phyloP scores from a whole-genome alignment of 2,113 vertebrate species.

The Origma solitaria region DNA sequence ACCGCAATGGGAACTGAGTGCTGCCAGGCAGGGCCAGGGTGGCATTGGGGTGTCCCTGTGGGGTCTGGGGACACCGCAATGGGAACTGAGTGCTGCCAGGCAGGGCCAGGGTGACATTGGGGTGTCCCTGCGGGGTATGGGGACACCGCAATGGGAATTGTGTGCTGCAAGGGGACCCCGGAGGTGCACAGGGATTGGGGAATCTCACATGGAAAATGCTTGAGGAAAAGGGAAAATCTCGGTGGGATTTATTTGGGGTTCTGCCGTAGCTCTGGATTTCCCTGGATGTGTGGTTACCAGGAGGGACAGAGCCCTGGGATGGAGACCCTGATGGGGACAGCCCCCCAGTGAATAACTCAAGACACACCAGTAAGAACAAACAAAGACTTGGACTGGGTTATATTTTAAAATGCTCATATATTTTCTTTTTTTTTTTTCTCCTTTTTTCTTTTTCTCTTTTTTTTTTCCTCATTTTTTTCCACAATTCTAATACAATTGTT shows the following conservation, averaged over 20 bases:
- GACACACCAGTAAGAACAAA: neutral
- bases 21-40: too few relatives aligned
- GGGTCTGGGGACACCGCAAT: too few relatives aligned
- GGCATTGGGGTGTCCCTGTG: too few relatives aligned
- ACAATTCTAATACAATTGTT: conserved; percentile 58
- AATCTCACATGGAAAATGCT: neutral
- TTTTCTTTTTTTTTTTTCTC: conserved; percentile 12
- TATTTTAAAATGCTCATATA: conserved; percentile 70
- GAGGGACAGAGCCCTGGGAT: neutral
- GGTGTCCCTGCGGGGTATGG: neutral
- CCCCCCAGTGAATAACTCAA: neutral
- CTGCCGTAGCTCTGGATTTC: rapidly evolving
- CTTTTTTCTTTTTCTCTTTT: neutral
- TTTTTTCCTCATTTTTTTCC: neutral
- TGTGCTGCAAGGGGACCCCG: neutral
- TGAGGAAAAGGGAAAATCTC: rapidly evolving
- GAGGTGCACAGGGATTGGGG: neutral
- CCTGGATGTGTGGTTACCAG: rapidly evolving
- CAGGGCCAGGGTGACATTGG: rapidly evolving
- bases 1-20: too few relatives aligned
- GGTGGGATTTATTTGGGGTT: rapidly evolving
- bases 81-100: too few relatives aligned
- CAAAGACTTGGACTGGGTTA: neutral
- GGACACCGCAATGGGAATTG: too few relatives aligned
- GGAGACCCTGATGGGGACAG: neutral